phyloP scores from a whole-genome alignment of 1,140 invertebrate genomes.

The Littorina saxatilis region DNA sequence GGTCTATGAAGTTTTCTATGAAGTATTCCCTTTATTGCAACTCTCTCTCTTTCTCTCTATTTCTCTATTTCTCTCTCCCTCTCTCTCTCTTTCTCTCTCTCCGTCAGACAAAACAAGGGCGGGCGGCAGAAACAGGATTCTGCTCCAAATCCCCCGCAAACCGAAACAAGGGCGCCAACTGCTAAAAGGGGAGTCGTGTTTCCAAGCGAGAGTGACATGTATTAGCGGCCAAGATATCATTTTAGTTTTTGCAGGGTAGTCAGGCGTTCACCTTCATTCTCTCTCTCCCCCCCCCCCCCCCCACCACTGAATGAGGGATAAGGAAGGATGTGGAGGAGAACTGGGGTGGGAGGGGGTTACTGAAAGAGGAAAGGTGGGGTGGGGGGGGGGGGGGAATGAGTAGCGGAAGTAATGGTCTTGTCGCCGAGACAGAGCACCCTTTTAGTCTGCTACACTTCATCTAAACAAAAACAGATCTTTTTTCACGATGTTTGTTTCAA shows the following conservation, averaged over 20 bases:
- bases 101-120: neutral
- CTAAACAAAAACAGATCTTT: neutral
- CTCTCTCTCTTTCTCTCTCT: slow-evolving; percentile 22
- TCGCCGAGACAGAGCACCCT: neutral
- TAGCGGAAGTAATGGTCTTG: neutral
- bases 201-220: neutral
- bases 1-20: neutral
- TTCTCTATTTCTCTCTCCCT: neutral
- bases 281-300: too few relatives aligned
- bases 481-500: neutral
- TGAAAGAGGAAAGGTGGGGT: neutral
- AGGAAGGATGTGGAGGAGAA: too few relatives aligned
- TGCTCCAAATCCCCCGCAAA: neutral
- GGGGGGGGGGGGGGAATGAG: neutral
- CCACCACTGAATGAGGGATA: too few relatives aligned
- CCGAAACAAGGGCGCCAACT: neutral
- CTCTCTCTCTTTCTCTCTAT: too few relatives aligned
- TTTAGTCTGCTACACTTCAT: neutral
- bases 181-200: neutral
- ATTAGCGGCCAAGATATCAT: neutral
- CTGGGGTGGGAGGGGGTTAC: too few relatives aligned
- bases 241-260: neutral
- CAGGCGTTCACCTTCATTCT: neutral
- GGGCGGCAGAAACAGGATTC: too few relatives aligned
- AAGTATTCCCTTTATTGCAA: neutral